Percentiles rank a stretch among this genome's conserved stretches.
Evolutionary conservation across 1,140 invertebrate species (phyloP).

Genomic region (Drosophila nigromelanica): DNA sequence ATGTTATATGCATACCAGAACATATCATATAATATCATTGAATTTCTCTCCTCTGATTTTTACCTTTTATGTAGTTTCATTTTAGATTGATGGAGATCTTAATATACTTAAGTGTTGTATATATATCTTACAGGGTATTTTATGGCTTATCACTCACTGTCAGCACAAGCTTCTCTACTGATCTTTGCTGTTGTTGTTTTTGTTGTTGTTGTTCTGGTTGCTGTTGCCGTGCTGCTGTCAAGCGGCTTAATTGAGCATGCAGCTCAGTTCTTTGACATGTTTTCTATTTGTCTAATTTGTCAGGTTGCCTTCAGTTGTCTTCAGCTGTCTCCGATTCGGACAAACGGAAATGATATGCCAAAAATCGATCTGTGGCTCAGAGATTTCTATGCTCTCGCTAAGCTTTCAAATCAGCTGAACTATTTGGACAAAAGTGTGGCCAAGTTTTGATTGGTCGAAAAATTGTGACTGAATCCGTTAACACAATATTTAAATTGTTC

Average conservation of each 20-base stretch:
- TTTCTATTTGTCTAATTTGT: slow-evolving; percentile 82
- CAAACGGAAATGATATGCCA: slow-evolving; percentile 73
- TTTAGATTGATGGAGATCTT: no score
- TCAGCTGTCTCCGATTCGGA: slow-evolving; percentile 4
- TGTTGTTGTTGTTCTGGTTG: slow-evolving; percentile 13
- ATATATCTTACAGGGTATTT: not conserved
- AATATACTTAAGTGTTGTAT: no score
- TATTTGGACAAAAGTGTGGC: slow-evolving; percentile 56
- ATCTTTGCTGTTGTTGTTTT: slow-evolving; percentile 1
- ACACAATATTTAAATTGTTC: slow-evolving; percentile 66
- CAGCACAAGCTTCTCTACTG: not conserved
- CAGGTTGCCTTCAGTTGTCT: slow-evolving; percentile 51
- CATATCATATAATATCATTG: no score
- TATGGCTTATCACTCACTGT: not conserved
- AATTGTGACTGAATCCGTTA: slow-evolving; percentile 3
- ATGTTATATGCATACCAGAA: no score
- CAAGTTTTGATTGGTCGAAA: slow-evolving; percentile 21
- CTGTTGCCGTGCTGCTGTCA: slow-evolving; percentile 37
- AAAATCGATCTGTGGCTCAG: slow-evolving; percentile 3
- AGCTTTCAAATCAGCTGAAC: slow-evolving; percentile 40
- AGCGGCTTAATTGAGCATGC: slow-evolving; percentile 72
- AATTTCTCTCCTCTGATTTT: no score
- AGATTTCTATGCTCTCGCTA: not conserved
- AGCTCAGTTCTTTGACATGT: slow-evolving; percentile 77
- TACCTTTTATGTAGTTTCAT: no score